Evolutionary conservation across 2,888 invertebrate genomes (phyloP), one percentile per base, ranked within the genome.

Genomic region (Drosophila nr. perissopoda): DNA sequence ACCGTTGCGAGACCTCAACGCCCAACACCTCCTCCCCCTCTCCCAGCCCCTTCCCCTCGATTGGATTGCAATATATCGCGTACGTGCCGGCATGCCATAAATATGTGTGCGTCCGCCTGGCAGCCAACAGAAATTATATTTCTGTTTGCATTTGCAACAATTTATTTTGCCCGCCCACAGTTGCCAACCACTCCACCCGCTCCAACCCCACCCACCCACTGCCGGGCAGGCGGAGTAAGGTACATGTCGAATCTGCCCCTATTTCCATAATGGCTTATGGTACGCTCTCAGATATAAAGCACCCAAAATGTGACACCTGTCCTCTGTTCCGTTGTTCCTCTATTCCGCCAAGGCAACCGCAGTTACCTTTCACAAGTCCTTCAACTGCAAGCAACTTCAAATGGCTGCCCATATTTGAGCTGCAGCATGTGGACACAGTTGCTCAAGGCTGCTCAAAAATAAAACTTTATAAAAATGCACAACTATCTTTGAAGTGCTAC

Each of bases 61-160:
- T 84, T 89, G 89, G 84, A 73, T 77, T 87, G 82, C 89, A 89
- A 86, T 86, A 89, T 89, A 89, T 87, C 87, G 86, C 88, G 87
- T 87, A 87, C 87, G 87, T 87, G 87, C 81, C 69, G 87, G 89
- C 80, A 89, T 87, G 87, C 89, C 87, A 87, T 87, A 87, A 87
- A 87, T 86, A 89, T 78, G 85, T 78, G 77, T 78, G 73, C 64
- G 58, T 76, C 61, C 74, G 65, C 62, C 53, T 69, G 73, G 54
- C 68, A 73, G 74, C 75, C 82, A 82, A 83, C 84, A 87, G 80
- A 90, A 91, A 90, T 90, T 83, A 87, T 90, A 91, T 89, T 90
- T 90, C 83, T 88, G 81, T 83, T 88, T 88, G 83, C 78, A 73
- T 86, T 89, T 79, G 90, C 87, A 82, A 86, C 88, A 83, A 87